Percentiles rank a stretch among this genome's conserved stretches.
These are phyloP conservation scores for Drosophila eohydei DNA, from an alignment of 2,888 invertebrate genomes.

Conservation along the genomic window DNA sequence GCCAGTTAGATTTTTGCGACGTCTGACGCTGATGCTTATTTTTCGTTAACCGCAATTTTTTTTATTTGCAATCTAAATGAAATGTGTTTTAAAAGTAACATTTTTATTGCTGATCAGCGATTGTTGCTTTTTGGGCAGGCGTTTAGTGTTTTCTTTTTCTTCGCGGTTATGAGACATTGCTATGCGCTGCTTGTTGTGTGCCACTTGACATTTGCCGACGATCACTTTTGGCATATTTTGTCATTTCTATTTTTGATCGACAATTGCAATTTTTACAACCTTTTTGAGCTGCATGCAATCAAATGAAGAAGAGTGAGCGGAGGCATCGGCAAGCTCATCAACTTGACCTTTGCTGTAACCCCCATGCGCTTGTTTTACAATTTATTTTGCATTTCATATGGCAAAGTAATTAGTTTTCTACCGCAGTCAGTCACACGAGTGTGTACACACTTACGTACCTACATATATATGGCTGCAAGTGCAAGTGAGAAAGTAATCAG, in stretches of 20 bases:
- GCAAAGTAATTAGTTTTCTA: conserved; percentile 32
- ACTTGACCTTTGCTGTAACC: conserved; percentile 47
- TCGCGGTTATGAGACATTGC: conserved; percentile 14
- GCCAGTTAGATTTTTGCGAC: conserved; percentile 24
- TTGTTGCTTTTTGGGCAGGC: conserved; percentile 35
- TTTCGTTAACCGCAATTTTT: conserved; percentile 14
- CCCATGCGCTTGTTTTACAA: conserved; percentile 22
- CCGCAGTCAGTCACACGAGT: conserved; percentile 5
- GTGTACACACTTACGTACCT: background rate
- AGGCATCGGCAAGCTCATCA: background rate
- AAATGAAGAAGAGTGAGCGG: background rate
- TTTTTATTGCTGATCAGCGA: conserved; percentile 28
- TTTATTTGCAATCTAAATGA: conserved; percentile 31
- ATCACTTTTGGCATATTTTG: conserved; percentile 21
- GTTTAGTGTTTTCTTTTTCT: conserved; percentile 24
- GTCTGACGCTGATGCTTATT: conserved; percentile 4
- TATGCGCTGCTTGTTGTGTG: conserved; percentile 10
- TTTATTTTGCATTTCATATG: conserved; percentile 27
- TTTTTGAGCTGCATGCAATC: conserved; percentile 41
- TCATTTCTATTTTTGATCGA: conserved; percentile 53
- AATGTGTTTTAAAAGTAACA: conserved; percentile 35
- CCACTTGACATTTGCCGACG: conserved; percentile 54
- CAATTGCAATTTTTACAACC: conserved; percentile 37
- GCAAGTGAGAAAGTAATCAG: conserved; percentile 40
- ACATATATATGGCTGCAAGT: conserved; percentile 8